phyloP scores from a whole-genome alignment of 2,888 invertebrate species.

The Sialis fuliginosa region DNA sequence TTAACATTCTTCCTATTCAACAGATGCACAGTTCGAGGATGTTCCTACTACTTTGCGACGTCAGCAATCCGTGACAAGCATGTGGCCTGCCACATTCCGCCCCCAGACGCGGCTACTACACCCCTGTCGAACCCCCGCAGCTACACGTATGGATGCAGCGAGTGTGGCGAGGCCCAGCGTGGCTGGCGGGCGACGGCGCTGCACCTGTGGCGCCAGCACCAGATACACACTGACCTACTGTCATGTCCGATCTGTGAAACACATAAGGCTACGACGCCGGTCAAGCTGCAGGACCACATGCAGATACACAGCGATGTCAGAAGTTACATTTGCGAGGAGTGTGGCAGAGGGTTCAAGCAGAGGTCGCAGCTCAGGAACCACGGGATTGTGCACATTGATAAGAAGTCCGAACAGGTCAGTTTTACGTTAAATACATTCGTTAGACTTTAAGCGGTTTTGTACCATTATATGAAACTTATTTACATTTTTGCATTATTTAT shows the following conservation, averaged over 20 bases:
- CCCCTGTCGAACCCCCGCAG: conserved; percentile 14
- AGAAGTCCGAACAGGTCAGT: conserved; percentile 7
- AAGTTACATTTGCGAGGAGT: conserved; percentile 31
- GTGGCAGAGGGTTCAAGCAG: conserved; percentile 43
- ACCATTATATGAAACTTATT: background rate
- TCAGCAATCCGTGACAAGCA: conserved; percentile 28
- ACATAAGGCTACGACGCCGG: conserved; percentile 33
- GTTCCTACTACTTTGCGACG: conserved; percentile 33
- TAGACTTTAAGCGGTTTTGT: too few relatives aligned
- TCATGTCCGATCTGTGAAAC: conserved; percentile 36
- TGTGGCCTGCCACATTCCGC: conserved; percentile 27
- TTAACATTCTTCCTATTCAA: too few relatives aligned
- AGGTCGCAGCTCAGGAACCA: conserved; percentile 42
- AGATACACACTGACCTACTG: conserved; percentile 37
- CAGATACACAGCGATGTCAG: conserved; percentile 36
- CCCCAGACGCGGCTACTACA: background rate
- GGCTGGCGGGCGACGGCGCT: conserved; percentile 47
- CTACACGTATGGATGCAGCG: conserved; percentile 31
- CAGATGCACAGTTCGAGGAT: conserved; percentile 35
- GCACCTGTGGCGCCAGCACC: conserved; percentile 52
- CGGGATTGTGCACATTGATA: conserved; percentile 29
- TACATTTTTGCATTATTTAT: background rate
- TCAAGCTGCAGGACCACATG: conserved; percentile 42
- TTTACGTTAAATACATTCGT: too few relatives aligned
- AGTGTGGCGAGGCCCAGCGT: conserved; percentile 31